Conservation (phyloP, 2,797 vertebrate species). For the Heliangelus exortis region DNA sequence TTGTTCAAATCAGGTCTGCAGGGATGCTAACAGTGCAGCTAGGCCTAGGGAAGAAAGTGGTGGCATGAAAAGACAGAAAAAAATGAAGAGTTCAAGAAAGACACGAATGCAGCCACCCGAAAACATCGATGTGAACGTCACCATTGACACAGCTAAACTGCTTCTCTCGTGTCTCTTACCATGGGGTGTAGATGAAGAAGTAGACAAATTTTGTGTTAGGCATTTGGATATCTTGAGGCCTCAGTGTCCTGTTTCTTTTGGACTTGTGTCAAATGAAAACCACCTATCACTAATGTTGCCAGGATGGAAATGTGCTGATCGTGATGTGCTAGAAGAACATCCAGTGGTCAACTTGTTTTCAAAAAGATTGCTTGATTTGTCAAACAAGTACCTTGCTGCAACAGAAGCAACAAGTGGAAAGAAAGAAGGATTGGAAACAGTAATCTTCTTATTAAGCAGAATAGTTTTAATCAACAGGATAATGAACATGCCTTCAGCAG, state of each 20-base stretch:
- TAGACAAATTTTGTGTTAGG: constrained; percentile 72
- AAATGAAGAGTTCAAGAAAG: constrained; percentile 77
- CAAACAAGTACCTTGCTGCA: constrained; percentile 72
- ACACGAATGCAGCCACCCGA: constrained; percentile 25
- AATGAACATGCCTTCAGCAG: constrained; percentile 66
- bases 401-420: constrained; percentile 45
- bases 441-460: constrained; percentile 73
- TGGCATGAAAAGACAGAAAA: constrained; percentile 73
- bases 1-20: background rate
- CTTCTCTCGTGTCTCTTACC: constrained; percentile 81
- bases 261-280: constrained; percentile 66
- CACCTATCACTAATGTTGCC: constrained; percentile 77
- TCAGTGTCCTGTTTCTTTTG: constrained; percentile 73
- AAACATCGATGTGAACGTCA: constrained; percentile 46
- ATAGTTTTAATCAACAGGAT: constrained; percentile 74
- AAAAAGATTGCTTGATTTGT: constrained; percentile 78
- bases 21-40: background rate
- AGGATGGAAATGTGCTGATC: constrained; percentile 58
- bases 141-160: constrained; percentile 72
- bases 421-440: constrained; percentile 11
- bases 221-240: constrained; percentile 70
- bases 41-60: constrained; percentile 51
- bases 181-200: constrained; percentile 78
- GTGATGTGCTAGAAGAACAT: constrained; percentile 11
- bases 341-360: constrained; percentile 73